phyloP scores from a whole-genome alignment of 2,888 invertebrate species.

The Linhomoeus sp. region DNA sequence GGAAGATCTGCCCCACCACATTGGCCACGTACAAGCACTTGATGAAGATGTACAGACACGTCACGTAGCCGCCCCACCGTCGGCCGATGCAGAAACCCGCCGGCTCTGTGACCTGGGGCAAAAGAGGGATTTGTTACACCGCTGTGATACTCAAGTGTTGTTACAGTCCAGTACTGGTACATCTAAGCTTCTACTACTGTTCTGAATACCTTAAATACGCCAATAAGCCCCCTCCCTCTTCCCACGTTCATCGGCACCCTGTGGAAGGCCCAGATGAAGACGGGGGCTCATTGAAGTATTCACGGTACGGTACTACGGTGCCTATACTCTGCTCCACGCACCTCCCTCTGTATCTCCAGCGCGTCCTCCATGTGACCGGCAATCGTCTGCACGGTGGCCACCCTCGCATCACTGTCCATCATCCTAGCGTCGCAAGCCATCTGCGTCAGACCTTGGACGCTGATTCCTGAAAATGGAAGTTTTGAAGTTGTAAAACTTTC shows the following conservation, averaged over 20 bases:
- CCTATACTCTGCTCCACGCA: conserved; percentile 4
- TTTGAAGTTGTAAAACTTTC: neutral
- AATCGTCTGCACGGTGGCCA: conserved; percentile 27
- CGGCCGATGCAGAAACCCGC: conserved; percentile 26
- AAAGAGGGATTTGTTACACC: neutral
- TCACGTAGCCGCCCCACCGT: conserved; percentile 29
- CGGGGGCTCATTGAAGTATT: too few species aligned
- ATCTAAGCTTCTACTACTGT: too few species aligned
- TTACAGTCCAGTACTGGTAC: too few species aligned
- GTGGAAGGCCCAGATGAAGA: neutral
- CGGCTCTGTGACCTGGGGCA: conserved; percentile 22
- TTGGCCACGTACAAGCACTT: conserved; percentile 28
- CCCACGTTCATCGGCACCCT: neutral
- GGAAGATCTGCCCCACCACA: conserved; percentile 27
- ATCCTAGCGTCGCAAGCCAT: conserved; percentile 30
- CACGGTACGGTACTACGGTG: too few species aligned
- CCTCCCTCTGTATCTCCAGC: conserved; percentile 26
- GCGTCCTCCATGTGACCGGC: conserved; percentile 29
- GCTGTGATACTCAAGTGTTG: neutral
- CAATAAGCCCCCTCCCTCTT: neutral
- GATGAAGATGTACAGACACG: conserved; percentile 27
- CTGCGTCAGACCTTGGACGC: conserved; percentile 31
- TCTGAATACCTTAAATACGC: too few species aligned
- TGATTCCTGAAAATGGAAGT: conserved; percentile 26
- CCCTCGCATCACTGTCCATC: conserved; percentile 27